phyloP scores from a whole-genome alignment of 2,888 invertebrate species.

The Hemistola chrysoprasaria region DNA sequence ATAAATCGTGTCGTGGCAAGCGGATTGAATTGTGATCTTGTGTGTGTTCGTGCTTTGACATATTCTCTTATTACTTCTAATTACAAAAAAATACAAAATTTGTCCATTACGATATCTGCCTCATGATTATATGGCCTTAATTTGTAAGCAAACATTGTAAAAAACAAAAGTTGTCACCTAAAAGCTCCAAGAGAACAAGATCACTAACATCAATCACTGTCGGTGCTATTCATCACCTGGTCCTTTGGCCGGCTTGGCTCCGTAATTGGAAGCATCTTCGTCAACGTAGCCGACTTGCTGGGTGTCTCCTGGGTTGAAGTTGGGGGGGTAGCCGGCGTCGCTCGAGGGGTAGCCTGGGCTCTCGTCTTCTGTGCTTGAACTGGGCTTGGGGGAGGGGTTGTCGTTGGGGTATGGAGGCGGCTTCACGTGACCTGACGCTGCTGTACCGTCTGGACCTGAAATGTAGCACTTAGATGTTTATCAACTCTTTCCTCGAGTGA shows the following conservation, averaged over 20 bases:
- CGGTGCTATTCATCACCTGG: slow-evolving; percentile 77
- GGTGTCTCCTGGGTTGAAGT: slow-evolving; percentile 32
- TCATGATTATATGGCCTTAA: no score
- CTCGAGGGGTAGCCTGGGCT: slow-evolving; percentile 26
- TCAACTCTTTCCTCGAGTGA: no score
- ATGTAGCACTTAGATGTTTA: slow-evolving; percentile 9
- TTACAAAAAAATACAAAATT: no score
- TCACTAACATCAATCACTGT: slow-evolving; percentile 68
- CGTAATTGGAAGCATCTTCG: slow-evolving; percentile 57
- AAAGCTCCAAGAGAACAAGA: slow-evolving; percentile 45
- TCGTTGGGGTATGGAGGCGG: slow-evolving; percentile 72
- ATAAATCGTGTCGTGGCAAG: slow-evolving; percentile 64
- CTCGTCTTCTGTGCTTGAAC: slow-evolving; percentile 29
- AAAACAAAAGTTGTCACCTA: no score
- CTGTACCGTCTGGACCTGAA: slow-evolving; percentile 77
- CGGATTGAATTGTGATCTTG: slow-evolving; percentile 70
- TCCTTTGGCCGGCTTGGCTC: slow-evolving; percentile 66
- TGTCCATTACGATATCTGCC: no score
- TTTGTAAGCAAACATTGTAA: no score
- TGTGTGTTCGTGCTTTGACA: slow-evolving; percentile 29
- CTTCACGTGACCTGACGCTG: slow-evolving; percentile 82
- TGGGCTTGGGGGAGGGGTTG: slow-evolving; percentile 36
- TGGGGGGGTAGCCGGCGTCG: slow-evolving; percentile 25
- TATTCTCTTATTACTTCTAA: no score
- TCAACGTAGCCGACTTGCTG: slow-evolving; percentile 53